A percentile compares a stretch with the other conserved stretches of the same genome.
phyloP scores from a whole-genome alignment of 2,113 vertebrate species.

The Nannospalax galili region DNA sequence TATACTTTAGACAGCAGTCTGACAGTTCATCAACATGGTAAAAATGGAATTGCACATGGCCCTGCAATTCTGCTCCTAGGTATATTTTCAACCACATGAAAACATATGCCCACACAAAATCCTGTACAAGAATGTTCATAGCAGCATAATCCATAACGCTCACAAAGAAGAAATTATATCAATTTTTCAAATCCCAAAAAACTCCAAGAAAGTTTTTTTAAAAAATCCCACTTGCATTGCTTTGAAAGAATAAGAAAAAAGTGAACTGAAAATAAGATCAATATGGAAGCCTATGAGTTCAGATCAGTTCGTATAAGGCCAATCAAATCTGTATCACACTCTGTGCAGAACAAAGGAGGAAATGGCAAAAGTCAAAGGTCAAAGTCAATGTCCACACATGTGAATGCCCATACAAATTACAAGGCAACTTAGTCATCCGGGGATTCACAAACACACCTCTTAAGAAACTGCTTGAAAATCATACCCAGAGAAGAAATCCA shows the following conservation, averaged over 20 bases:
- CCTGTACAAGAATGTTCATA: background rate
- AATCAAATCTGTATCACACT: background rate
- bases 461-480: background rate
- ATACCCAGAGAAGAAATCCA: background rate
- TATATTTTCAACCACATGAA: background rate
- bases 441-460: background rate
- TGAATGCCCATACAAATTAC: background rate
- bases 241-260: background rate
- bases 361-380: conserved; percentile 32
- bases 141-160: background rate
- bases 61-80: background rate
- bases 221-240: background rate
- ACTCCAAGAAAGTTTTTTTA: background rate
- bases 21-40: conserved; percentile 2
- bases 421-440: background rate
- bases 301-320: background rate
- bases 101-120: background rate
- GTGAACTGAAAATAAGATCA: background rate
- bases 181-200: background rate
- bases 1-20: background rate
- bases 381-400: conserved; percentile 18
- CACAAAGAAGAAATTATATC: background rate
- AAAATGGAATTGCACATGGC: background rate
- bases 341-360: conserved; percentile 12
- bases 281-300: background rate